Conservation (phyloP, 2,113 vertebrate genomes). For the Gasterosteus aculeatus region DNA sequence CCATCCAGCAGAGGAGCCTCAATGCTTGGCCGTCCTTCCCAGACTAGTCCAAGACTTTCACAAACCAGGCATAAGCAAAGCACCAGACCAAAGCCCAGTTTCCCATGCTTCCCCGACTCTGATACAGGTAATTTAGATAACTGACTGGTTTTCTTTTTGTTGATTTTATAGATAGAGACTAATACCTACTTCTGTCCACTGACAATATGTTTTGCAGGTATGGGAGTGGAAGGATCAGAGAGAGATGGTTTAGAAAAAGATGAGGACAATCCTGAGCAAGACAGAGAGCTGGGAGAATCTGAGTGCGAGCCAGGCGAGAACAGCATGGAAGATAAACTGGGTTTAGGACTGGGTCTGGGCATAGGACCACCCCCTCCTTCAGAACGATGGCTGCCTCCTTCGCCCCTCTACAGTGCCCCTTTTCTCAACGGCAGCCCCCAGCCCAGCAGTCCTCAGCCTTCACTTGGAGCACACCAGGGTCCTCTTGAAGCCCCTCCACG, state of each 20-base stretch:
- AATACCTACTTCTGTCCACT: not conserved
- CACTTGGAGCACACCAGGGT: constrained; percentile 79
- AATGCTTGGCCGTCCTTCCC: constrained; percentile 72
- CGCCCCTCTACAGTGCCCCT: constrained; percentile 84
- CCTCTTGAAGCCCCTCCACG: constrained; percentile 79
- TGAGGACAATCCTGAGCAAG: constrained; percentile 80
- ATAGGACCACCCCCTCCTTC: constrained; percentile 83
- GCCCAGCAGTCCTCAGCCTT: constrained; percentile 83
- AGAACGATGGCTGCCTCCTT: constrained; percentile 84
- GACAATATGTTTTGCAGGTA: constrained; percentile 58
- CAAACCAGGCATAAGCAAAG: constrained; percentile 78
- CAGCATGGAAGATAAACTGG: constrained; percentile 84
- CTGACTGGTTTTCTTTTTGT: not conserved
- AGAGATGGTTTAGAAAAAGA: constrained; percentile 82
- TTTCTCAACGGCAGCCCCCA: constrained; percentile 85
- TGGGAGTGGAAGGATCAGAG: constrained; percentile 77
- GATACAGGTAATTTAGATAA: constrained; percentile 74
- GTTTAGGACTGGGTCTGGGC: constrained; percentile 80
- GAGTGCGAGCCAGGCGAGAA: constrained; percentile 79
- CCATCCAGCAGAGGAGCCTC: constrained; percentile 76
- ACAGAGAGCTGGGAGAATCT: constrained; percentile 76
- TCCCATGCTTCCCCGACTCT: constrained; percentile 78
- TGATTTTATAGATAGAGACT: not conserved
- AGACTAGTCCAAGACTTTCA: constrained; percentile 79
- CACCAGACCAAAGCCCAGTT: constrained; percentile 76